A percentile compares a stretch with the other conserved stretches of the same genome.
phyloP scores from a whole-genome alignment of 1,140 invertebrate species.

The Drosophila littoralis region DNA sequence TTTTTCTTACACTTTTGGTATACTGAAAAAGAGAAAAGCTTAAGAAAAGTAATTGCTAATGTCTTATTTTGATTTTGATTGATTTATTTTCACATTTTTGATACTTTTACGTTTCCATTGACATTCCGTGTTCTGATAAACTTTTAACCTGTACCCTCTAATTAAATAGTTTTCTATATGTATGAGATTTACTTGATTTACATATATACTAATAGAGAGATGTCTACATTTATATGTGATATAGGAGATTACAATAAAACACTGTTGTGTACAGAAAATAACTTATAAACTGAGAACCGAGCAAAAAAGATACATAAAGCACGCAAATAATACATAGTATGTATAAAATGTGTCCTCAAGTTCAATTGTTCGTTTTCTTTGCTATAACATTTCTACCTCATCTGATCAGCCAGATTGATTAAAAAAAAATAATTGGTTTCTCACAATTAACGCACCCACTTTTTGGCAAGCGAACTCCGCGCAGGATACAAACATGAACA shows the following conservation, averaged over 20 bases:
- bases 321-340: conserved; percentile 12
- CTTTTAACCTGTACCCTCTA: conserved; percentile 11
- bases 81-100: conserved; percentile 24
- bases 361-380: not conserved
- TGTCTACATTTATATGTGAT: not conserved
- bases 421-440: not conserved
- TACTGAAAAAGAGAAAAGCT: not conserved
- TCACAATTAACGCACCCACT: not conserved
- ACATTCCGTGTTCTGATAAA: conserved; percentile 21
- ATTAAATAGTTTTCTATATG: conserved; percentile 2
- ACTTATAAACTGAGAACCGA: too few relatives aligned
- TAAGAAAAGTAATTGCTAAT: too few relatives aligned
- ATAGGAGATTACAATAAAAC: conserved; percentile 8
- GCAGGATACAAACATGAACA: not conserved
- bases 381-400: not conserved
- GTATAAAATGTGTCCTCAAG: not conserved
- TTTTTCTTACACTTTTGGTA: not conserved
- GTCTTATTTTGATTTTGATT: conserved; percentile 3
- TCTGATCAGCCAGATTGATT: not conserved
- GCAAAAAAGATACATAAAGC: not conserved
- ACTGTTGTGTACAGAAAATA: not conserved
- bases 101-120: conserved; percentile 16
- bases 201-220: not conserved
- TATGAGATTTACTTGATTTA: conserved; percentile 33
- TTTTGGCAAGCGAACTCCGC: not conserved